Conservation (phyloP, 2,113 vertebrate genomes). For the Elephas maximus region DNA sequence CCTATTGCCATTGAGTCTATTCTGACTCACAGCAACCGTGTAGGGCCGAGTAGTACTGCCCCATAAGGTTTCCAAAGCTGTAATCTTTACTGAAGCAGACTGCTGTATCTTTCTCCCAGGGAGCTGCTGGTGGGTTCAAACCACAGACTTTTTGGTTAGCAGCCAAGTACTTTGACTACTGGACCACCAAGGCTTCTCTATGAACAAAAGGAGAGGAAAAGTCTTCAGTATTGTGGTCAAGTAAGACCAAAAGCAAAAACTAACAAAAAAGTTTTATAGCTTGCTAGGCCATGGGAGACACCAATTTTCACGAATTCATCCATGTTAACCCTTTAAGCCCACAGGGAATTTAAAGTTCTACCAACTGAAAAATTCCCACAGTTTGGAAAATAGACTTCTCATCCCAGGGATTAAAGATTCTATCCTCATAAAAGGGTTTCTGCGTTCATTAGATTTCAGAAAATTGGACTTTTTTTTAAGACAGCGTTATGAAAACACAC, state of each 20-base stretch:
- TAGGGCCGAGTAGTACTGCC: no score
- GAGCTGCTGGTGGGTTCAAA: no score
- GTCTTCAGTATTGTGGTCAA: conserved; percentile 20
- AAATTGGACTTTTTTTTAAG: neutral
- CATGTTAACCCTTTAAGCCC: neutral
- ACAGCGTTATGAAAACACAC: neutral
- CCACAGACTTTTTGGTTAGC: no score
- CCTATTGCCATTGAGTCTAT: no score
- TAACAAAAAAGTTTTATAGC: neutral
- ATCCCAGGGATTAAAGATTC: neutral
- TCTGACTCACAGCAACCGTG: no score
- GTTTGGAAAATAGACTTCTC: neutral
- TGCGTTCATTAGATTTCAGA: neutral
- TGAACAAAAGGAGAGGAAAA: conserved; percentile 51
- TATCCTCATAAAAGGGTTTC: neutral
- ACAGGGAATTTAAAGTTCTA: neutral
- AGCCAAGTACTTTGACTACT: no score
- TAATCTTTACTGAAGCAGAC: no score
- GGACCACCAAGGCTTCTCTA: neutral
- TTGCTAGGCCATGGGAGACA: neutral
- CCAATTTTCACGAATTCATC: neutral
- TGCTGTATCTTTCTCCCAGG: no score
- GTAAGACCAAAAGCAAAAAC: neutral
- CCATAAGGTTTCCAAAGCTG: no score
- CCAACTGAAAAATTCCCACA: neutral